Conservation (phyloP, 2,113 vertebrate species). For the Smithornis capensis region DNA sequence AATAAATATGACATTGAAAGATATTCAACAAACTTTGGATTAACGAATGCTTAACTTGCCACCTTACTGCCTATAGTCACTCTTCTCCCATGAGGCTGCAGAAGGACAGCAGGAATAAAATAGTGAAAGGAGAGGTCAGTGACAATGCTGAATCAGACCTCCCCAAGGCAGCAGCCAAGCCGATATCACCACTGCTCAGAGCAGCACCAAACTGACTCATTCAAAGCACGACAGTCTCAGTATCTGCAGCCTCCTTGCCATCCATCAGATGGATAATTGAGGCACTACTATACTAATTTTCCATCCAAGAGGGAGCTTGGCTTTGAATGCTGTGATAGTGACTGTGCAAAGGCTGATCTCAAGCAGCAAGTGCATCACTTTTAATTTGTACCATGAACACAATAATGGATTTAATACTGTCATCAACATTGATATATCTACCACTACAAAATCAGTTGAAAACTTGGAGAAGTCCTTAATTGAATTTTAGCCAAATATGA, state of each 20-base stretch:
- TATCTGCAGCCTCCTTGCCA: background rate
- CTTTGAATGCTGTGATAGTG: background rate
- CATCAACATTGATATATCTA: background rate
- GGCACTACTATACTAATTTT: background rate
- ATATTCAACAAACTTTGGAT: background rate
- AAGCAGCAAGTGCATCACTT: background rate
- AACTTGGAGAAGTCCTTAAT: background rate
- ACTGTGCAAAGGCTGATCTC: background rate
- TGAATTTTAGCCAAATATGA: background rate
- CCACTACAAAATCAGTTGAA: background rate
- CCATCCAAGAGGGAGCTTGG: background rate
- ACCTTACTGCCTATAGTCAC: background rate
- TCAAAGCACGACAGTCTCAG: background rate
- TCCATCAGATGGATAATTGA: background rate
- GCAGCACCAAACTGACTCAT: background rate
- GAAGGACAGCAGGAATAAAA: background rate
- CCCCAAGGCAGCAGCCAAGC: background rate
- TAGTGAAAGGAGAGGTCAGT: background rate
- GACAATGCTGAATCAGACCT: constrained; percentile 37
- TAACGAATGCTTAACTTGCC: background rate
- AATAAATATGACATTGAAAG: background rate
- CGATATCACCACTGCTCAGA: background rate
- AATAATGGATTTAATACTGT: background rate
- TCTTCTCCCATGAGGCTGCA: background rate
- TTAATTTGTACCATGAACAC: background rate